phyloP scores from a whole-genome alignment of 2,888 invertebrate genomes.

The Drosophila merina region DNA sequence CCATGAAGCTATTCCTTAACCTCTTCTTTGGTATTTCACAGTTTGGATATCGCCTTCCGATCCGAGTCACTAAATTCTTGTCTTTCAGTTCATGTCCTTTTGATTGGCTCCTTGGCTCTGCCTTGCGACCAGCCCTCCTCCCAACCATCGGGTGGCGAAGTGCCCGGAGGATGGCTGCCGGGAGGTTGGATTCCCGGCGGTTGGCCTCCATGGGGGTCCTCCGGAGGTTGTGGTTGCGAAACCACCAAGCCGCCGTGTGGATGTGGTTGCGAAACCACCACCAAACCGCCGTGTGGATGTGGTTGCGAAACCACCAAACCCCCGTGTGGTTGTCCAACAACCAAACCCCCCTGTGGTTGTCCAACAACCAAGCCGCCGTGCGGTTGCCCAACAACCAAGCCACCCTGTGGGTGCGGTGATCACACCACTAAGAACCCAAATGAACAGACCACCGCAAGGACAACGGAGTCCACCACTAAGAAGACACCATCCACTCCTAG shows the following conservation, averaged over 20 bases:
- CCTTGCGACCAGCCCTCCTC: background rate
- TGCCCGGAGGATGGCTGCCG: background rate
- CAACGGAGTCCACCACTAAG: too few species aligned
- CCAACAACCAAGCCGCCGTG: background rate
- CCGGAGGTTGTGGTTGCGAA: background rate
- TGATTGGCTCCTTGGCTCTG: background rate
- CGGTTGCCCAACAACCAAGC: background rate
- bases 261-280: background rate
- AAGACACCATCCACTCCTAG: too few species aligned
- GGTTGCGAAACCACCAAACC: background rate
- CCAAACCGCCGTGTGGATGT: background rate
- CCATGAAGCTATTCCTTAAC: slow-evolving; percentile 5
- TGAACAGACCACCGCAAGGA: too few species aligned
- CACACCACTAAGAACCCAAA: too few species aligned
- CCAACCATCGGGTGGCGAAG: background rate
- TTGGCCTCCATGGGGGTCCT: background rate
- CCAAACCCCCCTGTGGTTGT: background rate
- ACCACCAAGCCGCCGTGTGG: background rate
- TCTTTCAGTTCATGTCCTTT: background rate
- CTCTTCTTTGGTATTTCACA: slow-evolving; percentile 6
- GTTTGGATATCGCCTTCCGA: background rate
- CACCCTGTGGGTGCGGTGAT: background rate
- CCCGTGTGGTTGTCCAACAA: background rate
- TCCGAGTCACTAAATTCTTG: background rate
- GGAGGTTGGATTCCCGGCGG: background rate